Evolutionary conservation across 2,113 vertebrate genomes (phyloP).

Genomic region (Myiopsitta monachus): DNA sequence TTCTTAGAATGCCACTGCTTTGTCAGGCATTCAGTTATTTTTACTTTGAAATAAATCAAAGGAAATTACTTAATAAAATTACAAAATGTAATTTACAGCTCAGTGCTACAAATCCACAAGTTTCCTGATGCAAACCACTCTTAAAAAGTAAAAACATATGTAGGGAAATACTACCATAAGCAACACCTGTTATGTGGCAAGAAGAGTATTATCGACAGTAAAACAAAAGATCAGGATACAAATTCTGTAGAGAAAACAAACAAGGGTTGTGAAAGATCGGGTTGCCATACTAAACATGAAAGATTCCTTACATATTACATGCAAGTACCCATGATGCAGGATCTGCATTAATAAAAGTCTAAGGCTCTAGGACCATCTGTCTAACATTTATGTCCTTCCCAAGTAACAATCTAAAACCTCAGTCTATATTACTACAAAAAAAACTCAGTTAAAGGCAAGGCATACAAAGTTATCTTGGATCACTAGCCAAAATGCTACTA

Average conservation of each 20-base stretch:
- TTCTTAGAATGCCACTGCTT: not conserved
- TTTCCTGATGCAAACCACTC: not conserved
- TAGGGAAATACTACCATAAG: not conserved
- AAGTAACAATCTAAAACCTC: not conserved
- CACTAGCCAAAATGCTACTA: not conserved
- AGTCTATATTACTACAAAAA: not conserved
- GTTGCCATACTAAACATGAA: not conserved
- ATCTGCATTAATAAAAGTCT: not conserved
- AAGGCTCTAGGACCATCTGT: not conserved
- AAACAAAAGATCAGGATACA: not conserved
- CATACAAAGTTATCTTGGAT: not conserved
- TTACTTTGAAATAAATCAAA: not conserved
- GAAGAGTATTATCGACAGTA: not conserved
- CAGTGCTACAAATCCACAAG: not conserved
- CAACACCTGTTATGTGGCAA: not conserved
- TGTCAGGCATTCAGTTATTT: not conserved
- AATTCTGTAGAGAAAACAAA: not conserved
- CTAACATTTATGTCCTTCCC: not conserved
- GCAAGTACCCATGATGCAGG: not conserved
- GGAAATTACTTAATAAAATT: not conserved
- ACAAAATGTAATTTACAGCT: not conserved
- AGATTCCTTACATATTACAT: not conserved
- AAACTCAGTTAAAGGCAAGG: not conserved
- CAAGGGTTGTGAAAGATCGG: not conserved
- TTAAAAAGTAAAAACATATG: not conserved